phyloP scores from a whole-genome alignment of 2,888 invertebrate genomes.

The Acanthosepion pharaonis region DNA sequence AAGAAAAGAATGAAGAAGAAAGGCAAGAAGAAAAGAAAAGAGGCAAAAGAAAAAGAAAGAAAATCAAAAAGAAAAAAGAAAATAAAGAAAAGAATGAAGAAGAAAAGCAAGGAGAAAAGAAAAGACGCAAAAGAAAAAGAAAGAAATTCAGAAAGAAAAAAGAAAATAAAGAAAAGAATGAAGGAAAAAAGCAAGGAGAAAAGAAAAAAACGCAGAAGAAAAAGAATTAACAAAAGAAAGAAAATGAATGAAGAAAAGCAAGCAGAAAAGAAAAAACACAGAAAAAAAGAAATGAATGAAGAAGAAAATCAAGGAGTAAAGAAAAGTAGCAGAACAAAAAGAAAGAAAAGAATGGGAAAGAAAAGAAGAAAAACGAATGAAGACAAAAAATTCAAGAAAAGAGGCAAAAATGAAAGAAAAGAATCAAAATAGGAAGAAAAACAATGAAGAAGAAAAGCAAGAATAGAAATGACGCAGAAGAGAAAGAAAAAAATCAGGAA shows the following conservation, averaged over 20 bases:
- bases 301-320: neutral
- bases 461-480: neutral
- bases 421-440: neutral
- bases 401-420: neutral
- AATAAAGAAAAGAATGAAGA: too few species aligned
- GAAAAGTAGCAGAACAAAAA: neutral
- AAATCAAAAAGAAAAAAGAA: neutral
- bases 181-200: neutral
- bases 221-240: neutral
- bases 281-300: too few species aligned
- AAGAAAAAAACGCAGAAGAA: neutral
- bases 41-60: neutral
- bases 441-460: neutral
- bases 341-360: neutral
- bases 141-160: too few species aligned
- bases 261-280: too few species aligned
- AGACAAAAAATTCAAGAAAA: too few species aligned
- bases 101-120: too few species aligned
- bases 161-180: too few species aligned
- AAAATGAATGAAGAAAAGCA: neutral
- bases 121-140: too few species aligned
- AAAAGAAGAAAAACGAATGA: neutral
- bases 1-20: neutral
- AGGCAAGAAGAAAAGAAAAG: neutral
- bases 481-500: neutral